A percentile compares a stretch with the other conserved stretches of the same genome.
Evolutionary conservation across 2,113 vertebrate genomes (phyloP).

Genomic region (Ploceus nigricollis): DNA sequence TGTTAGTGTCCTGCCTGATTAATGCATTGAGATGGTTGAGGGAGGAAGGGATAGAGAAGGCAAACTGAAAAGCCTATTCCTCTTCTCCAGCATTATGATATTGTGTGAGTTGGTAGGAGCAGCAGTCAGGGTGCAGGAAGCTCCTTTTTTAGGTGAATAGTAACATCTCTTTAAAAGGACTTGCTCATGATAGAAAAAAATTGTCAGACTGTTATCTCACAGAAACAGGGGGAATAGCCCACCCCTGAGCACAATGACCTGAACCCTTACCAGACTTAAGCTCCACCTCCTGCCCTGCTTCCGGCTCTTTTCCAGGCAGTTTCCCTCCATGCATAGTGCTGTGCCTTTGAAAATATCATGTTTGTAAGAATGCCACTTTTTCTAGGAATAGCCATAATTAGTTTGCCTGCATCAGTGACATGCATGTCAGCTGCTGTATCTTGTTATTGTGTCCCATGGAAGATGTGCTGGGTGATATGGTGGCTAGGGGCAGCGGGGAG

Average conservation of each 20-base stretch:
- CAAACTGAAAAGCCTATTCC: background rate
- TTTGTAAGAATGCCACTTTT: background rate
- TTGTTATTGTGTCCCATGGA: fast-evolving
- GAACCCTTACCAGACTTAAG: background rate
- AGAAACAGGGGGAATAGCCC: background rate
- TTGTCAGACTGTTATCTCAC: background rate
- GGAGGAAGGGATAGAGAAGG: background rate
- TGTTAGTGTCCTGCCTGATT: background rate
- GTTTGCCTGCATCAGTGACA: background rate
- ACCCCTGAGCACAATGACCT: background rate
- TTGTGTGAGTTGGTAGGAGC: background rate
- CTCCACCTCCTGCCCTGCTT: background rate
- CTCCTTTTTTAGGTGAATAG: background rate
- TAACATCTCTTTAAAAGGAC: background rate
- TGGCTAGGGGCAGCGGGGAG: fast-evolving
- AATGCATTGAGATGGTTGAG: background rate
- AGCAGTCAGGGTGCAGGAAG: background rate
- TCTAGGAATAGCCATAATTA: background rate
- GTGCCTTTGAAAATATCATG: background rate
- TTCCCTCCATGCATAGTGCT: background rate
- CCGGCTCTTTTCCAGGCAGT: background rate
- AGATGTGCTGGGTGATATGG: background rate
- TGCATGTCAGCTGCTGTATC: fast-evolving
- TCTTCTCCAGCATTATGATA: background rate
- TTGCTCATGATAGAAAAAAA: background rate